phyloP scores from a whole-genome alignment of 2,797 vertebrate species.

The Graptemys geographica region DNA sequence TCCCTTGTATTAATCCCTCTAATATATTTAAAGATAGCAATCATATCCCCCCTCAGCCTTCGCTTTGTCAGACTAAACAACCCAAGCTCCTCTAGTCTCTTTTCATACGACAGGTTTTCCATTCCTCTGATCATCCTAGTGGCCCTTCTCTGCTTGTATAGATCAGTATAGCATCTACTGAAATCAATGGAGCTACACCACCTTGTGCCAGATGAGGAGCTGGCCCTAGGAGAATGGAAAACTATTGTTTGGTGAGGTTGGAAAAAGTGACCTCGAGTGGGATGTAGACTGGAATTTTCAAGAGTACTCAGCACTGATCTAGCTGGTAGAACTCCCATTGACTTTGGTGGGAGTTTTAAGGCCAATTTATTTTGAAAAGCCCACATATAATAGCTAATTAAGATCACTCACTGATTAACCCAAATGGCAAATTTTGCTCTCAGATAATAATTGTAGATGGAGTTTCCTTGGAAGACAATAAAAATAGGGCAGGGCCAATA shows the following conservation, averaged over 20 bases:
- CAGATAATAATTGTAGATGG: too few species aligned
- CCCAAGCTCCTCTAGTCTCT: too few species aligned
- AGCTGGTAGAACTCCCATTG: not conserved
- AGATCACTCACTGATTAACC: not conserved
- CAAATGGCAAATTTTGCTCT: not conserved
- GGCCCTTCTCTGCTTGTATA: not conserved
- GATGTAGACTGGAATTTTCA: too few species aligned
- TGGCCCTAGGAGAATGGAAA: accelerated
- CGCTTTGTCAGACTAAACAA: too few species aligned
- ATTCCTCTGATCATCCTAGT: too few species aligned
- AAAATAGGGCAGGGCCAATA: too few species aligned
- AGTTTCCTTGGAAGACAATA: too few species aligned
- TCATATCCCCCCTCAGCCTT: too few species aligned
- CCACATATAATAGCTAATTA: not conserved
- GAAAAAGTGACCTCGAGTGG: not conserved
- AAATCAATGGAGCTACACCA: not conserved
- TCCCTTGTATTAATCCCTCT: too few species aligned
- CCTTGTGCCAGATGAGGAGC: not conserved
- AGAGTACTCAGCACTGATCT: too few species aligned
- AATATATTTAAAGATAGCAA: too few species aligned
- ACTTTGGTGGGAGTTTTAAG: not conserved
- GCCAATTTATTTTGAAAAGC: not conserved
- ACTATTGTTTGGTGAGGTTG: not conserved
- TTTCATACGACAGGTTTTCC: too few species aligned
- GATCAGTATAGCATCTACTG: not conserved